Evolutionary conservation across 2,888 invertebrate genomes (phyloP).

Genomic region (Conistra vaccinii): DNA sequence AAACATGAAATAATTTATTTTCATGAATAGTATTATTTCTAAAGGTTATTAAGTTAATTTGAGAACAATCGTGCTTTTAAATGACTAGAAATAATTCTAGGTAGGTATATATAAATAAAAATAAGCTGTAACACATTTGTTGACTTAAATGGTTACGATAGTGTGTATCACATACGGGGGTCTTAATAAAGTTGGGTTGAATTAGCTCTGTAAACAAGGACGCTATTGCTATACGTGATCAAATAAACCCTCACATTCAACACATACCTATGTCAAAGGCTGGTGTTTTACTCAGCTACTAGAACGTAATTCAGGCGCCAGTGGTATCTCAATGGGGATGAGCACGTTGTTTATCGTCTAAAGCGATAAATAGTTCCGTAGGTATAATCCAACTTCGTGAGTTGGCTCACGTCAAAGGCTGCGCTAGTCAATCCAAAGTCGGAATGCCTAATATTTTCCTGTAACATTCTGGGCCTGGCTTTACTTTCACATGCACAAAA

Average conservation of each 20-base stretch:
- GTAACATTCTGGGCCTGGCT: too few species aligned
- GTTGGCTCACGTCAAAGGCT: background rate
- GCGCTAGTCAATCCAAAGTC: slow-evolving; percentile 2
- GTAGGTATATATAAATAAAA: background rate
- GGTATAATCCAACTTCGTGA: background rate
- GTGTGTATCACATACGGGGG: background rate
- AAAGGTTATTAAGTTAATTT: background rate
- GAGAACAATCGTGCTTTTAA: background rate
- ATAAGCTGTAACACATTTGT: background rate
- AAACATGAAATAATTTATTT: background rate
- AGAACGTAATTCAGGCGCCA: slow-evolving; percentile 32
- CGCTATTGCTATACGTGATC: slow-evolving; percentile 14
- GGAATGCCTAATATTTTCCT: background rate
- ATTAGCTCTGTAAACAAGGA: slow-evolving; percentile 26
- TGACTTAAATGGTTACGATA: slow-evolving; percentile 8
- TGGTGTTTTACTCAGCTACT: slow-evolving; percentile 3
- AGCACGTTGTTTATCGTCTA: slow-evolving; percentile 21
- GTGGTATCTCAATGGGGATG: slow-evolving; percentile 4
- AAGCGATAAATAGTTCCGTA: slow-evolving; percentile 11
- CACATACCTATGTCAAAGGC: slow-evolving; percentile 24
- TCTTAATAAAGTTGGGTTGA: slow-evolving; percentile 16
- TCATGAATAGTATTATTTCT: background rate
- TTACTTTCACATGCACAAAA: background rate
- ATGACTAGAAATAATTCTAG: background rate
- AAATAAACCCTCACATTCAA: slow-evolving; percentile 35